phyloP scores from a whole-genome alignment of 2,113 vertebrate species.

The Phoxinus phoxinus region DNA sequence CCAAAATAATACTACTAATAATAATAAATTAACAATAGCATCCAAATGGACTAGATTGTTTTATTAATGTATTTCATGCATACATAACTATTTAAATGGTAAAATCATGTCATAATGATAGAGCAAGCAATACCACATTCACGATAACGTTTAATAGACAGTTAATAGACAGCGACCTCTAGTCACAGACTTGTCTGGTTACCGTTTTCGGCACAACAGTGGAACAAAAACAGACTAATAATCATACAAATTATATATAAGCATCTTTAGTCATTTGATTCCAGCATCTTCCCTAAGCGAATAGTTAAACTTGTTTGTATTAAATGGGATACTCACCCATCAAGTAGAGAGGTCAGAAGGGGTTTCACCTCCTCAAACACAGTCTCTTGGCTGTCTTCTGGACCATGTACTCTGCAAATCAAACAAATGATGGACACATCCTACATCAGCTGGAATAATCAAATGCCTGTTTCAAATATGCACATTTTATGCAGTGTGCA shows the following conservation, averaged over 20 bases:
- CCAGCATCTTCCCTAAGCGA: background rate
- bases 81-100: background rate
- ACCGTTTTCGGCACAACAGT: background rate
- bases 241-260: too few species aligned
- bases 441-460: too few species aligned
- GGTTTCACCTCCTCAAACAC: slow-evolving; percentile 84
- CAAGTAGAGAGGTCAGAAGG: slow-evolving; percentile 83
- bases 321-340: slow-evolving; percentile 75
- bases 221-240: background rate
- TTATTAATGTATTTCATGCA: background rate
- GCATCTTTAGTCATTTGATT: background rate
- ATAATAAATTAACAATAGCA: too few species aligned
- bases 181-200: too few species aligned
- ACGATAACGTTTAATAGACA: too few species aligned
- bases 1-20: too few species aligned
- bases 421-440: background rate
- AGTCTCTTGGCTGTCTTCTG: slow-evolving; percentile 74
- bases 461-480: background rate
- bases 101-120: too few species aligned
- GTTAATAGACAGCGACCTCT: too few species aligned
- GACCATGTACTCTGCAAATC: slow-evolving; percentile 77
- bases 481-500: background rate
- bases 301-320: background rate
- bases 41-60: background rate
- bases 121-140: too few species aligned